A percentile compares a stretch with the other conserved stretches of the same genome.
Evolutionary conservation across 2,113 vertebrate genomes (phyloP).

Genomic region (Planiliza haematocheilus): DNA sequence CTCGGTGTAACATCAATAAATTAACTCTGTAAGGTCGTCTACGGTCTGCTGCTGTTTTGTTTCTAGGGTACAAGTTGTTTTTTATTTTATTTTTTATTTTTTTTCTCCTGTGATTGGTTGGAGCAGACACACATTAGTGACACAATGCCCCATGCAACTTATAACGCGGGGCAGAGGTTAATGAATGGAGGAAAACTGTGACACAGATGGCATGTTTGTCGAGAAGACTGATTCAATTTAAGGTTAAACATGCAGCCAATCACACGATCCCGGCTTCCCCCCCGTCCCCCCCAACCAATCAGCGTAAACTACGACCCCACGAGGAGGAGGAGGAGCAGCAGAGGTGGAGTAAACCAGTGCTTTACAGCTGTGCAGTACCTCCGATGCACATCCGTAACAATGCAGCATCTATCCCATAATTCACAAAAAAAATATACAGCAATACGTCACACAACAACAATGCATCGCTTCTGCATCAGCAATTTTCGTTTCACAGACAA

Average conservation of each 20-base stretch:
- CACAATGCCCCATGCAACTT: constrained; percentile 55
- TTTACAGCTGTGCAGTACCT: constrained; percentile 35
- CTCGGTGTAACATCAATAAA: constrained; percentile 62
- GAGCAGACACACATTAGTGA: constrained; percentile 58
- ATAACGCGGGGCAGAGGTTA: constrained; percentile 25
- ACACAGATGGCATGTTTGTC: constrained; percentile 35
- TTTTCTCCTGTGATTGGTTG: constrained; percentile 54
- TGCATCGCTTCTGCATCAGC: constrained; percentile 42
- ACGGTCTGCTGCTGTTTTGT: constrained; percentile 11
- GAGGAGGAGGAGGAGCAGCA: neutral
- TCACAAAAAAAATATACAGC: constrained; percentile 67
- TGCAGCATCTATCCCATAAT: constrained; percentile 47
- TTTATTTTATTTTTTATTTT: neutral
- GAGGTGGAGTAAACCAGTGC: constrained; percentile 48
- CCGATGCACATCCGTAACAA: constrained; percentile 38
- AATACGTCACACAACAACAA: constrained; percentile 72
- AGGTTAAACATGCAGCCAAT: constrained; percentile 47
- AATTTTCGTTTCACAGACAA: constrained; percentile 64
- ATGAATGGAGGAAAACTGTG: constrained; percentile 23
- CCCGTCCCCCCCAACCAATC: constrained; percentile 13
- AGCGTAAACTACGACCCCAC: constrained; percentile 59
- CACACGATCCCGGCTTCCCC: neutral
- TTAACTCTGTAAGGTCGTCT: constrained; percentile 50
- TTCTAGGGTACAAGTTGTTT: constrained; percentile 33
- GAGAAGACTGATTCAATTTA: constrained; percentile 53